phyloP scores from a whole-genome alignment of 2,888 invertebrate species.

The Xestia sexstrigata region DNA sequence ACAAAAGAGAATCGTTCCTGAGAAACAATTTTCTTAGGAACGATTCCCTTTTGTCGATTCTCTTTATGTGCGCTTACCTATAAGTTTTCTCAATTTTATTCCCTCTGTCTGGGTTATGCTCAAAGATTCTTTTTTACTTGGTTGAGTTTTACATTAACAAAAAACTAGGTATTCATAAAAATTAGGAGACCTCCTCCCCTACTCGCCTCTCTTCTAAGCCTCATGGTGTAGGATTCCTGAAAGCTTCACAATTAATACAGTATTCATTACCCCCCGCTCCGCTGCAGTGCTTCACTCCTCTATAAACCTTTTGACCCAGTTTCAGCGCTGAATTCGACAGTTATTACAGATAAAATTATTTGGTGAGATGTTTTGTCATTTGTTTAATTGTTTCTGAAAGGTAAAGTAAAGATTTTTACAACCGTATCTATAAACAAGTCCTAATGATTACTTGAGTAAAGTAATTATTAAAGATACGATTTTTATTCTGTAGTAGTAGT shows the following conservation, averaged over 20 bases:
- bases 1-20: too few relatives aligned
- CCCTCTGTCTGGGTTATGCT: too few relatives aligned
- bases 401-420: too few relatives aligned
- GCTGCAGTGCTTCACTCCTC: conserved; percentile 34
- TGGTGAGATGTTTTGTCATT: conserved; percentile 8
- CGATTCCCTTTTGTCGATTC: too few relatives aligned
- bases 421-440: too few relatives aligned
- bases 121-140: too few relatives aligned
- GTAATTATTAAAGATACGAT: too few relatives aligned
- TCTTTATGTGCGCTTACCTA: too few relatives aligned
- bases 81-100: too few relatives aligned
- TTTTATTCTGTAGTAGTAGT: too few relatives aligned
- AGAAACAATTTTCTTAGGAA: too few relatives aligned
- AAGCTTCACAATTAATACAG: conserved; percentile 47
- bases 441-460: too few relatives aligned
- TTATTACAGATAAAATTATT: conserved; percentile 50
- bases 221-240: conserved; percentile 3
- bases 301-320: conserved; percentile 58
- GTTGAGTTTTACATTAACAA: neutral
- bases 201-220: neutral
- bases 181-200: neutral
- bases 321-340: conserved; percentile 27
- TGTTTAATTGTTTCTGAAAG: neutral
- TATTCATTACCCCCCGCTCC: conserved; percentile 48
- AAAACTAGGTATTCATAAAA: neutral